Evolutionary conservation across 2,113 vertebrate genomes (phyloP), one percentile per base, ranked within the genome.

Genomic region (Onychorhynchus coronatus): DNA sequence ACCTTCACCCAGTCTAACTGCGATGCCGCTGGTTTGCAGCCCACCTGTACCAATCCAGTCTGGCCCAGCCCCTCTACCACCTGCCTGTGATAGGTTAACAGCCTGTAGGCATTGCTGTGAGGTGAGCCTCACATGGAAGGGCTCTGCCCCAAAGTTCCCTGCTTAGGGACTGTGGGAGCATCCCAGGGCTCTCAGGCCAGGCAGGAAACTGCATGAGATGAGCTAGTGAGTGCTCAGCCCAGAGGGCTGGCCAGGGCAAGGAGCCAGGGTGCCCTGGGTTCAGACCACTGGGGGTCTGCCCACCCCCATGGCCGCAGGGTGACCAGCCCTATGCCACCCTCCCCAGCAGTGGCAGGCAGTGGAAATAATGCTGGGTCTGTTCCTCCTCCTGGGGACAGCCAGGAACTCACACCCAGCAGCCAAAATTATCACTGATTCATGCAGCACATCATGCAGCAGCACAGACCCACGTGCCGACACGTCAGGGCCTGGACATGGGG

Each of bases 381-480:
- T 94, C 86, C 12, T 91, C 24, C 35, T 78, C 39, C 46, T 0
- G 0, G 58, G 24, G 18, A 41, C 7, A 5, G 52, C 39, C 55
- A 77, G 77, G 46, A 95, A 47, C 65, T 91, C 39, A 33, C 53
- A 67, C 72, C 9, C 44, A 71, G 61, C 6, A 91, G 91, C 88
- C 85, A 82, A 89, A 95, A 96, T 96, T 96, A 96, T 80, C 3
- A 6, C 63, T 85, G 92, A 95, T 95, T 95, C 88, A 96, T 28
- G 49, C 37, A 68, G n/a, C 3, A 12, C 77, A 91, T 37, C 44
- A 52, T 2, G 1, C 61, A 73, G 71, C 28, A 28, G 71, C 65
- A 1, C 94, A 91, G 25, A 66, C 12, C 22, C 87, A 9, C 3
- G 21, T 84, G 92, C 82, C 0, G 0, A 61, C 86, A 44, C 5